Evolutionary conservation across 2,888 invertebrate genomes (phyloP).

Genomic region (Anodontia alba): DNA sequence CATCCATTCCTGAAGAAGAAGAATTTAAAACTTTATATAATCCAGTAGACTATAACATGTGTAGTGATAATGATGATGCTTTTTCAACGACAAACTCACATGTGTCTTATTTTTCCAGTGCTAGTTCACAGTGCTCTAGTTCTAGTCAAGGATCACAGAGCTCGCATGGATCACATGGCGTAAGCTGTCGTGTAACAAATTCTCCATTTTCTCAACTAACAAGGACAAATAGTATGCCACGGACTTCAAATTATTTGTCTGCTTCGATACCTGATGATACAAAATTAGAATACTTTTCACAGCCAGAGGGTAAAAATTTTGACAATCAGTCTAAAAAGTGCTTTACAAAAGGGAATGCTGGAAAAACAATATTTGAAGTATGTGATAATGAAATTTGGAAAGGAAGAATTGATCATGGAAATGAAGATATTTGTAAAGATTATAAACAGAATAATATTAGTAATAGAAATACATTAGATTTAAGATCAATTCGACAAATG

Average conservation of each 20-base stretch:
- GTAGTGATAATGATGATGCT: slow-evolving; percentile 59
- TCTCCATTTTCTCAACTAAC: slow-evolving; percentile 14
- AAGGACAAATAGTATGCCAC: slow-evolving; percentile 33
- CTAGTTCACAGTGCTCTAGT: slow-evolving; percentile 45
- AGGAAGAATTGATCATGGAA: slow-evolving; percentile 45
- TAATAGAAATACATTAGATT: slow-evolving; percentile 58
- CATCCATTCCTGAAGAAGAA: slow-evolving; percentile 66
- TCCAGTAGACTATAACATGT: slow-evolving; percentile 51
- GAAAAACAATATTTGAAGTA: slow-evolving; percentile 59
- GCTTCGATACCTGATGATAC: slow-evolving; percentile 64
- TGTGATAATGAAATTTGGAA: slow-evolving; percentile 67
- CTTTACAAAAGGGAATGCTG: slow-evolving; percentile 35
- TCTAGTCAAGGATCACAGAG: slow-evolving; percentile 46
- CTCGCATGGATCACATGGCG: slow-evolving; percentile 29
- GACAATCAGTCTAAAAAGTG: slow-evolving; percentile 4
- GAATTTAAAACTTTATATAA: slow-evolving; percentile 47
- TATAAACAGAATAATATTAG: slow-evolving; percentile 19
- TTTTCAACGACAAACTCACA: slow-evolving; percentile 54
- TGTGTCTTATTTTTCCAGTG: slow-evolving; percentile 48
- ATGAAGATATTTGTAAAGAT: slow-evolving; percentile 23
- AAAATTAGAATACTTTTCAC: slow-evolving; percentile 49
- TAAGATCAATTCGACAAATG: slow-evolving; percentile 71
- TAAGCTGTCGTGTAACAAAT: not conserved
- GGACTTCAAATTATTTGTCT: slow-evolving; percentile 55
- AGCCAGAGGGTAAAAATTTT: slow-evolving; percentile 29